Percentiles rank a stretch among this genome's conserved stretches.
Conservation (phyloP, 2,797 vertebrate genomes). For the Petrocephalus schoutedeni region DNA sequence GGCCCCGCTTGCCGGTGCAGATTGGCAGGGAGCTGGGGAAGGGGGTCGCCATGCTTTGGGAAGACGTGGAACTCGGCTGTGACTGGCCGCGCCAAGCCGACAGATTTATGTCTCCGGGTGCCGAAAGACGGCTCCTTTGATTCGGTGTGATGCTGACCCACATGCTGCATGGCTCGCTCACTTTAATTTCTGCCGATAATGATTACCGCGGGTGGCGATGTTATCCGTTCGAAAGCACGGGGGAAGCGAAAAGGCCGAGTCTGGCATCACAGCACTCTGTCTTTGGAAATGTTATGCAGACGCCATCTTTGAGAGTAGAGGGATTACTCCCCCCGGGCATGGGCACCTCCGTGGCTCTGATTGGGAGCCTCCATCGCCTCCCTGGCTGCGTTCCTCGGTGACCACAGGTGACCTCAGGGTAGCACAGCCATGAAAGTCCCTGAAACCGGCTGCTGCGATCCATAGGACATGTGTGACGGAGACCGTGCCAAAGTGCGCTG, state of each 20-base stretch:
- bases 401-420: not conserved
- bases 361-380: too few relatives aligned
- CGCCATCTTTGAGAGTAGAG: not conserved
- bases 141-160: not conserved
- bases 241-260: not conserved
- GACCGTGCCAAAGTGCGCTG: slow-evolving; percentile 37
- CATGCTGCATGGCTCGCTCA: not conserved
- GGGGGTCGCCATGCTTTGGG: not conserved
- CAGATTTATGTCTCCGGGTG: slow-evolving; percentile 28
- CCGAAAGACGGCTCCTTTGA: slow-evolving; percentile 29
- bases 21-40: not conserved
- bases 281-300: not conserved
- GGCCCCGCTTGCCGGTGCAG: not conserved
- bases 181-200: slow-evolving; percentile 7
- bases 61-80: not conserved
- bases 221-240: not conserved
- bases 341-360: not conserved
- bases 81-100: not conserved
- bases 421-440: slow-evolving; percentile 33
- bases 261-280: not conserved
- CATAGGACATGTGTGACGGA: not conserved
- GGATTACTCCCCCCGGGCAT: not conserved
- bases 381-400: not conserved
- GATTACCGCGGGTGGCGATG: not conserved
- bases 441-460: slow-evolving; percentile 18